phyloP scores from a whole-genome alignment of 2,797 vertebrate genomes.

The Bradypodion pumilum region DNA sequence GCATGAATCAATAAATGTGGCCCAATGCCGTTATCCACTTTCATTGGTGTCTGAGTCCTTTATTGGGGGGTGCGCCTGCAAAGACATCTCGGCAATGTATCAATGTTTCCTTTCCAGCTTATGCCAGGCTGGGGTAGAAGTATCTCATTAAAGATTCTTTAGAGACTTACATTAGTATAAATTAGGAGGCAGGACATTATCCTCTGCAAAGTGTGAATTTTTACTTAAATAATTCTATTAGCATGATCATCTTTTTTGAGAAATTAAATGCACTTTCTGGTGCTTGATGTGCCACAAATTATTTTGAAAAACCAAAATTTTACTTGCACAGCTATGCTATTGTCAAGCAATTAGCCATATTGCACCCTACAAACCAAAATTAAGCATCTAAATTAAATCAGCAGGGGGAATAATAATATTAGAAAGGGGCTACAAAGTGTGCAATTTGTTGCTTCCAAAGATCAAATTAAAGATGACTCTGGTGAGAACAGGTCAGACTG shows the following conservation, averaged over 20 bases:
- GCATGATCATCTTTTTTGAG: constrained; percentile 76
- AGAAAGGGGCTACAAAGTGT: constrained; percentile 52
- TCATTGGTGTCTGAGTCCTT: no score
- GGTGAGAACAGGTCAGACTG: constrained; percentile 38
- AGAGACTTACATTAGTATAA: constrained; percentile 73
- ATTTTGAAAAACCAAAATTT: constrained; percentile 68
- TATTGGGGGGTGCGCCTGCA: no score
- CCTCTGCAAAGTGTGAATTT: constrained; percentile 69
- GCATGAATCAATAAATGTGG: no score
- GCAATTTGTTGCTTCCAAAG: constrained; percentile 43
- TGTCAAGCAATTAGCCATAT: constrained; percentile 75
- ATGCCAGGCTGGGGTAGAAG: constrained; percentile 42
- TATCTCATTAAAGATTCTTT: constrained; percentile 68
- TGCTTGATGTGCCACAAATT: constrained; percentile 75
- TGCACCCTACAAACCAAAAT: constrained; percentile 75
- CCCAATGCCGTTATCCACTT: no score
- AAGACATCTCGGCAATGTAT: constrained; percentile 9
- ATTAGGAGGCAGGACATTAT: constrained; percentile 72
- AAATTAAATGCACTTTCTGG: constrained; percentile 80
- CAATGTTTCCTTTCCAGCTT: constrained; percentile 26
- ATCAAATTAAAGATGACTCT: constrained; percentile 53
- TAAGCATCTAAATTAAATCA: constrained; percentile 80
- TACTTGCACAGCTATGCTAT: constrained; percentile 68
- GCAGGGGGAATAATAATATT: constrained; percentile 68
- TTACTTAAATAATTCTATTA: constrained; percentile 80